A percentile compares a stretch with the other conserved stretches of the same genome.
These are phyloP conservation scores for Otis tarda DNA, from an alignment of 2,113 vertebrate species.

Conservation along the genomic window DNA sequence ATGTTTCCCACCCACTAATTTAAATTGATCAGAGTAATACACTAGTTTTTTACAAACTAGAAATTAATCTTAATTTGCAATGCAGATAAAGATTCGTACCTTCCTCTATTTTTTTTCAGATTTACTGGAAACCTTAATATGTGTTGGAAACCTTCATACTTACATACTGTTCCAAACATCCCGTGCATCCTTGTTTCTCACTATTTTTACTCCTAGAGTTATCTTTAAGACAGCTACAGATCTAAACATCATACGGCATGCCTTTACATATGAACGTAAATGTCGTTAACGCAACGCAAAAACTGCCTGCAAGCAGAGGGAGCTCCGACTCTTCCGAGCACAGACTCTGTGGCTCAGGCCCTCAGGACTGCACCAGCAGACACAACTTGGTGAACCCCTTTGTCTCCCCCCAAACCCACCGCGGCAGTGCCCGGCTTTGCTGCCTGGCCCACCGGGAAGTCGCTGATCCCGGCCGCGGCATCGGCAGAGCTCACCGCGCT, in stretches of 20 bases:
- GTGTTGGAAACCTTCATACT: fast-evolving
- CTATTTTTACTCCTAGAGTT: too few species aligned
- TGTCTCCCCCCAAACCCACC: neutral
- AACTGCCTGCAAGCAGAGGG: constrained; percentile 46
- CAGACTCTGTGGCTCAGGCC: fast-evolving
- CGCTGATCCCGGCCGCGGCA: fast-evolving
- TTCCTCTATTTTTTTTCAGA: neutral
- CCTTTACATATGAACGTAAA: neutral
- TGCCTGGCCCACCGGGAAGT: too few species aligned
- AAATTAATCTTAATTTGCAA: neutral
- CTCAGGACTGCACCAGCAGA: neutral
- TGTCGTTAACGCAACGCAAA: fast-evolving
- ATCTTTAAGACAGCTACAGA: neutral
- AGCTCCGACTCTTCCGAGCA: constrained; percentile 6
- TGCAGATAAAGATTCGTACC: too few species aligned
- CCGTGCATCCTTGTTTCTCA: fast-evolving
- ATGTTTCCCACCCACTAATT: neutral
- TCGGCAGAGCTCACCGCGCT: fast-evolving
- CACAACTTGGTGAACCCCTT: fast-evolving
- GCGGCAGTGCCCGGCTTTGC: fast-evolving
- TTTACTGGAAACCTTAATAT: fast-evolving
- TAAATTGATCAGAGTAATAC: neutral
- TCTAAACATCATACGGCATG: too few species aligned
- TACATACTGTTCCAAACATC: fast-evolving
- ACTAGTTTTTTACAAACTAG: neutral